phyloP scores from a whole-genome alignment of 2,797 vertebrate species.

The Neosilurus hyrtlii region DNA sequence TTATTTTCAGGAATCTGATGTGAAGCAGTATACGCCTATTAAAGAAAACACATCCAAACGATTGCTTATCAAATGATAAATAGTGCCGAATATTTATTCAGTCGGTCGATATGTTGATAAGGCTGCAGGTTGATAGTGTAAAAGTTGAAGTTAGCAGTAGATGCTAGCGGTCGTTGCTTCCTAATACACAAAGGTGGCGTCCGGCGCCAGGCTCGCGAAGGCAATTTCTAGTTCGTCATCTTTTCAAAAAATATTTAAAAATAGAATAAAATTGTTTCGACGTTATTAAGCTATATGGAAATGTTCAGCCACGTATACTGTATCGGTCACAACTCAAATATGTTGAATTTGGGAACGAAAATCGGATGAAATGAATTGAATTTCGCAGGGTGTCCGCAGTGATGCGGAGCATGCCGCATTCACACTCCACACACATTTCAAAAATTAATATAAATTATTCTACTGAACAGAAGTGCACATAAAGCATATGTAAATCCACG shows the following conservation, averaged over 20 bases:
- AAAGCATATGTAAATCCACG: slow-evolving; percentile 69
- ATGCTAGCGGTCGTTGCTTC: slow-evolving; percentile 66
- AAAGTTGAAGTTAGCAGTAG: slow-evolving; percentile 38
- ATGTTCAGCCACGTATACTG: slow-evolving; percentile 66
- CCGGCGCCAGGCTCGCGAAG: slow-evolving; percentile 72
- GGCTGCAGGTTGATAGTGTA: neutral
- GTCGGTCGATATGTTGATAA: neutral
- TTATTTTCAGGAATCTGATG: too few relatives aligned
- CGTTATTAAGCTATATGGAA: slow-evolving; percentile 66
- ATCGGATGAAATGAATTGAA: slow-evolving; percentile 57
- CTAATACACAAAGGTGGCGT: slow-evolving; percentile 91
- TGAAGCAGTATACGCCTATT: neutral
- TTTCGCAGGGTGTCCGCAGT: slow-evolving; percentile 50
- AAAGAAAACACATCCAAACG: neutral
- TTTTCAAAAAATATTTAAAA: slow-evolving; percentile 99
- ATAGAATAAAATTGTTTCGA: slow-evolving; percentile 82
- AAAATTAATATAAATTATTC: slow-evolving; percentile 89
- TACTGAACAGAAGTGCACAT: neutral
- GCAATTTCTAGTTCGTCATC: slow-evolving; percentile 94
- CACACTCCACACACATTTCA: slow-evolving; percentile 65
- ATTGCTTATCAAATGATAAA: neutral
- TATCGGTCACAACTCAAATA: slow-evolving; percentile 54
- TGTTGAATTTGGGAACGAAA: slow-evolving; percentile 37
- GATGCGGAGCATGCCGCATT: slow-evolving; percentile 68
- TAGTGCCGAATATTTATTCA: neutral